A percentile compares a stretch with the other conserved stretches of the same genome.
Evolutionary conservation across 2,113 vertebrate genomes (phyloP).

Genomic region (Myocastor coypus): DNA sequence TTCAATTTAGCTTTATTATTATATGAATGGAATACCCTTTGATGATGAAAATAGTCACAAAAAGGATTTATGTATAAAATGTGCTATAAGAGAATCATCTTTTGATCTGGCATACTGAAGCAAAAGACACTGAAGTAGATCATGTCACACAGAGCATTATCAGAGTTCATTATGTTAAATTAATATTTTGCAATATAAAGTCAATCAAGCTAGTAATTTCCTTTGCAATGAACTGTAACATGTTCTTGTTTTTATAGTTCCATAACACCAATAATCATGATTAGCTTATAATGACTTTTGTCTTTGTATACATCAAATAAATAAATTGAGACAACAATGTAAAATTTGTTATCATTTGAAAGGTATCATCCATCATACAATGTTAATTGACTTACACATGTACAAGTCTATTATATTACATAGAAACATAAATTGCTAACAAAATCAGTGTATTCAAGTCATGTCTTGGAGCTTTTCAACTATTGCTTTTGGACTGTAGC

Average conservation of each 20-base stretch:
- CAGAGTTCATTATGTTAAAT: neutral
- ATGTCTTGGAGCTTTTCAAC: neutral
- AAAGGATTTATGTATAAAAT: neutral
- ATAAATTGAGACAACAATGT: neutral
- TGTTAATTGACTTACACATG: neutral
- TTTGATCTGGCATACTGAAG: neutral
- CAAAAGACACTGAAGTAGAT: neutral
- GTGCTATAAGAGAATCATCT: neutral
- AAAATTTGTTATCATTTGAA: neutral
- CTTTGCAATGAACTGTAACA: neutral
- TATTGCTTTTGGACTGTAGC: neutral
- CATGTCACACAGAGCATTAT: neutral
- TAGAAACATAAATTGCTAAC: neutral
- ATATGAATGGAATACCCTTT: neutral
- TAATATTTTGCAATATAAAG: neutral
- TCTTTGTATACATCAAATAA: conserved; percentile 55
- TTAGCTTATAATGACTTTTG: conserved; percentile 12
- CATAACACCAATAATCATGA: neutral
- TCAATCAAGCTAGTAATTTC: neutral
- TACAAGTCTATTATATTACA: neutral
- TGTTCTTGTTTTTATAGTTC: conserved; percentile 8
- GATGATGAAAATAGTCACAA: neutral
- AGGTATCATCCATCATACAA: neutral
- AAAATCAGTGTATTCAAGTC: neutral
- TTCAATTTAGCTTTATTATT: neutral